Percentiles rank a stretch among this genome's conserved stretches.
phyloP scores from a whole-genome alignment of 2,888 invertebrate genomes.

The Drosophila koepferae region DNA sequence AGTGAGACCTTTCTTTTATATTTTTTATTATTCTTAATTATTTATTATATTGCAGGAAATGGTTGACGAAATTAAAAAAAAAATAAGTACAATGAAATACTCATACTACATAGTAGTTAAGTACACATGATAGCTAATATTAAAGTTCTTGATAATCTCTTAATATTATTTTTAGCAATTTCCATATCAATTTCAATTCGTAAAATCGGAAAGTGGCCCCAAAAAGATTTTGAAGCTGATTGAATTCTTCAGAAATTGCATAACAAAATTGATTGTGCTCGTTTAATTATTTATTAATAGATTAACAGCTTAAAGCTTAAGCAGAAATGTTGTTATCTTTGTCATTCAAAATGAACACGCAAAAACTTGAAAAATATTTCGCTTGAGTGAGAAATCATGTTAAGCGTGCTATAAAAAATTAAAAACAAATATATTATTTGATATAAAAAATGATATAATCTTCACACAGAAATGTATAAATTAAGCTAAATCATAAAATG shows the following conservation, averaged over 20 bases:
- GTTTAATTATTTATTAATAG: conserved; percentile 1
- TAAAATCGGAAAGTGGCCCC: not conserved
- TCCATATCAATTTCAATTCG: not conserved
- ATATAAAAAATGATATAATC: not conserved
- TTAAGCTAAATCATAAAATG: not conserved
- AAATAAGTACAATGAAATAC: not conserved
- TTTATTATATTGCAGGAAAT: not conserved
- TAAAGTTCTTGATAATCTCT: not conserved
- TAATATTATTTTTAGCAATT: not conserved
- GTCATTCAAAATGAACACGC: not conserved
- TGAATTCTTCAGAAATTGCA: not conserved
- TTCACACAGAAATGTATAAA: not conserved
- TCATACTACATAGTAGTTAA: not conserved
- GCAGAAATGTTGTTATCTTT: not conserved
- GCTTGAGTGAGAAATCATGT: not conserved
- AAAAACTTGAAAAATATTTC: not conserved
- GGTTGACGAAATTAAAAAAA: not conserved
- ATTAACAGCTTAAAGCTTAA: not conserved
- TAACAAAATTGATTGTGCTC: not conserved
- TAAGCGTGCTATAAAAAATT: conserved; percentile 2
- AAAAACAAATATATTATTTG: conserved; percentile 4
- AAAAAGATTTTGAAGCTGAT: not conserved
- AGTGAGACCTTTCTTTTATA: not conserved
- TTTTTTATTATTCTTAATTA: not conserved
- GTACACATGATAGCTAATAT: not conserved